Conservation (phyloP, 2,888 invertebrate species). For the Melieria omissa region DNA sequence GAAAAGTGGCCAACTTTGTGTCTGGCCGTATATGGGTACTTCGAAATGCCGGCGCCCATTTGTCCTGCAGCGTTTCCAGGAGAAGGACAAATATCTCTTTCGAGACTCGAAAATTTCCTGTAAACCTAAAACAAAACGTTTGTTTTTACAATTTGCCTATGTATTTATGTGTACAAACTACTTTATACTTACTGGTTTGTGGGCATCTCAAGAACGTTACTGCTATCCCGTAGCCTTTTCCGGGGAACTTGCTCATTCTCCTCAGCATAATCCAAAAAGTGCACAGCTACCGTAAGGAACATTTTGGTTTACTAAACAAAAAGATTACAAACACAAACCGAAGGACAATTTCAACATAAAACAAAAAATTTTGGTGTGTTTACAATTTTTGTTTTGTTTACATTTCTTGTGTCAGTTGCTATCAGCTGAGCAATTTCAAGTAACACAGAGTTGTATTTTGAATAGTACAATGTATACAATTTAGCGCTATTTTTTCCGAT, state of each 20-base stretch:
- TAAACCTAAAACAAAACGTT: slow-evolving; percentile 17
- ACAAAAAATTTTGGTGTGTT: too few species aligned
- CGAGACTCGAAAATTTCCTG: slow-evolving; percentile 21
- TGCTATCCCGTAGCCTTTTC: slow-evolving; percentile 24
- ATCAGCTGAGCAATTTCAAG: too few species aligned
- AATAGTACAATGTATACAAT: too few species aligned
- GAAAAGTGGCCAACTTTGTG: slow-evolving; percentile 21
- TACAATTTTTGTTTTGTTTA: too few species aligned
- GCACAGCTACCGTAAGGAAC: too few species aligned
- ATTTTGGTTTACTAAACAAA: too few species aligned
- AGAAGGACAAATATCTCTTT: slow-evolving; percentile 20
- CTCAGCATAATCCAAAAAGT: slow-evolving; percentile 2
- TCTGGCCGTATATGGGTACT: slow-evolving; percentile 26
- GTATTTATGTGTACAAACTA: too few species aligned
- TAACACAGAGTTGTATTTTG: too few species aligned
- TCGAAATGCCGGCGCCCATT: slow-evolving; percentile 12
- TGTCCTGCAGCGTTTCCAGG: slow-evolving; percentile 21
- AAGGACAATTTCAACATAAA: too few species aligned
- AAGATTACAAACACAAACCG: too few species aligned
- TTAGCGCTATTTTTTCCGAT: too few species aligned
- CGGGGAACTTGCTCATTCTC: neutral
- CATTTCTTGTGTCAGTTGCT: too few species aligned
- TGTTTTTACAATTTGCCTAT: neutral
- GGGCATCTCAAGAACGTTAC: slow-evolving; percentile 30
- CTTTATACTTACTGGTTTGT: slow-evolving; percentile 16